Base-by-base conservation (phyloP, 1,140 invertebrate genomes). In the Drusus annulatus region DNA sequence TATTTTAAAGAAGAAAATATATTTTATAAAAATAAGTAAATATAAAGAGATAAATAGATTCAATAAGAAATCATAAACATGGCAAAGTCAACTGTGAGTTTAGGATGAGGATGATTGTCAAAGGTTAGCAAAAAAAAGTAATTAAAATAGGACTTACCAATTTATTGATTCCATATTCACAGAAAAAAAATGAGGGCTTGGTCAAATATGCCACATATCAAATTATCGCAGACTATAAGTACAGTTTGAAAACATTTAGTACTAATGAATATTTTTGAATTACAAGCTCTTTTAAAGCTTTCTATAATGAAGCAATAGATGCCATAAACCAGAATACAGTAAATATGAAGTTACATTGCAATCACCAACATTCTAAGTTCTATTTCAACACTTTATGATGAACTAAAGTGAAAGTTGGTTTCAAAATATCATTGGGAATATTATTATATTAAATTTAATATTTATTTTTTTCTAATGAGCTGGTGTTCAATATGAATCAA, bases 341-440 rank as follows among this genome's bases (percentile, higher is more conserved):
- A 5, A n/a, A 60, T 8, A 60, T 60, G 56, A 60, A 15, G 36
- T 45, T 45, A 45, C 36, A 13, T 45, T 45, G 56, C 4, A 60
- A 60, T 60, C 56, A 60, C 10, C 17, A 60, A 60, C 19, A 60
- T 60, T 60, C 56, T 60, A 13, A 60, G 17, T 10, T n/a, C n/a
- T 60, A 60, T 60, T 60, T 60, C 56, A 17, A 17, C 56, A 23
- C 10, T 23, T 60, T 23, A 45, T 45, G 36, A 45, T 45, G 36
- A 45, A 45, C 36, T 45, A 56, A 1, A 7, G 56, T 60, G 56
- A 60, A 60, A 60, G 56, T 60, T 23, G 56, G 56, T 60, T 21
- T 13, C 56, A 60, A 60, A 60, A 60, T 60, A 19, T 21, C n/a
- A 8, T 13, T 45, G 36, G 8, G 36, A 8, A 10, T 10, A 13